Base-by-base conservation (phyloP, 2,113 vertebrate species). In the Thomomys bottae region DNA sequence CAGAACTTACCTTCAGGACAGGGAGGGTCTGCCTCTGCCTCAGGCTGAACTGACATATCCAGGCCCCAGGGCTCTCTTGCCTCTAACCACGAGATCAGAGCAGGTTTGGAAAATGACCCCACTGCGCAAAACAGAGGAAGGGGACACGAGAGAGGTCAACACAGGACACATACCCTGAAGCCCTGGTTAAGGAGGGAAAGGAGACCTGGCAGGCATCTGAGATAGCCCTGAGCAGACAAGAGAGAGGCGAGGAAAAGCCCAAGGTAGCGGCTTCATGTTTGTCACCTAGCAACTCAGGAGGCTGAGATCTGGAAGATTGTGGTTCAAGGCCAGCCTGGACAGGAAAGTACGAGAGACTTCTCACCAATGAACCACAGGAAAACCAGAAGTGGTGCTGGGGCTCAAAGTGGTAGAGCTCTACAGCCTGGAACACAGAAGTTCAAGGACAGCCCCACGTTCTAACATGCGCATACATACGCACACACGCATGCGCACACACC, bases 41-140 rank as follows among this genome's bases (percentile, higher is more conserved):
- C 78, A 11, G 71, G 59, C 70, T 87, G 88, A 63, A 49, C 34
- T 84, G 12, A 90, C 54, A 75, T 28, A 24, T 84, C 84, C 81
- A 93, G 32, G 70, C 73, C 92, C 96, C 93, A 96, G 0, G 96
- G 94, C 32, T 92, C 93, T 49, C 94, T 94, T 79, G 87, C 28
- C 67, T 97, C 96, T 70, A 97, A 54, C 95, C 95, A 96, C 70
- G 96, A 95, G 63, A 97, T 95, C 36, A 97, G 40, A 66, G 81
- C 88, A 87, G 96, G 96, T 71, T 96, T 97, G 93, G 88, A 54
- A 49, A 91, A 76, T 14, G 95, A 75, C 12, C 84, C 88, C 68
- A 75, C 96, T 96, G 90, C 80, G 81, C 64, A 86, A 90, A n/a
- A 95, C 49, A 61, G 90, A 59, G 59, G 40, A 26, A 73, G 2